Conservation (phyloP, 2,113 vertebrate species). For the Osmerus eperlanus region DNA sequence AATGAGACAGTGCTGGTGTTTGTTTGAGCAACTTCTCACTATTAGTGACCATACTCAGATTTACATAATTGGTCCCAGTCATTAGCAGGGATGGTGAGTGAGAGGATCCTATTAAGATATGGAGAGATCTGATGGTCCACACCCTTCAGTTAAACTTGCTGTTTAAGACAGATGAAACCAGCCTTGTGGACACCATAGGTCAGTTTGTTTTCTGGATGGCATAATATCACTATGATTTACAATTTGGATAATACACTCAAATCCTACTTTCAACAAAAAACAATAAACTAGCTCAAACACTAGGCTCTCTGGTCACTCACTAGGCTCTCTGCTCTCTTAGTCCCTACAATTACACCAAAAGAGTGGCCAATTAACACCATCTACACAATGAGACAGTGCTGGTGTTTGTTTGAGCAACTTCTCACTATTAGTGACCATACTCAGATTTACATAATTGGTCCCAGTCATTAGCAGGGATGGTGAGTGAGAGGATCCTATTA, state of each 20-base stretch:
- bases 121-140: conserved; percentile 69
- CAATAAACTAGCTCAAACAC: background rate
- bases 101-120: conserved; percentile 75
- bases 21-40: conserved; percentile 65
- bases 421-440: conserved; percentile 55
- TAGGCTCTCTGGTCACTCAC: no score
- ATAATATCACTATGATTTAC: conserved; percentile 22
- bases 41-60: conserved; percentile 60
- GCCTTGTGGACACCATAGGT: background rate
- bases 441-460: conserved; percentile 75
- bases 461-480: conserved; percentile 69
- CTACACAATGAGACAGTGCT: conserved; percentile 68
- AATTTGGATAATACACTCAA: conserved; percentile 14
- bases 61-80: conserved; percentile 75
- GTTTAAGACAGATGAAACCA: conserved; percentile 8
- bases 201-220: conserved; percentile 13
- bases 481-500: conserved; percentile 70
- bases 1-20: conserved; percentile 68
- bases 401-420: conserved; percentile 67
- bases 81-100: conserved; percentile 66
- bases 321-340: no score
- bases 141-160: conserved; percentile 55
- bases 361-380: conserved; percentile 72
- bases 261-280: conserved; percentile 1
- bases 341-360: conserved; percentile 74